Percentiles rank a stretch among this genome's conserved stretches.
phyloP scores from a whole-genome alignment of 1,140 invertebrate genomes.

The Plectrocnemia conspersa region DNA sequence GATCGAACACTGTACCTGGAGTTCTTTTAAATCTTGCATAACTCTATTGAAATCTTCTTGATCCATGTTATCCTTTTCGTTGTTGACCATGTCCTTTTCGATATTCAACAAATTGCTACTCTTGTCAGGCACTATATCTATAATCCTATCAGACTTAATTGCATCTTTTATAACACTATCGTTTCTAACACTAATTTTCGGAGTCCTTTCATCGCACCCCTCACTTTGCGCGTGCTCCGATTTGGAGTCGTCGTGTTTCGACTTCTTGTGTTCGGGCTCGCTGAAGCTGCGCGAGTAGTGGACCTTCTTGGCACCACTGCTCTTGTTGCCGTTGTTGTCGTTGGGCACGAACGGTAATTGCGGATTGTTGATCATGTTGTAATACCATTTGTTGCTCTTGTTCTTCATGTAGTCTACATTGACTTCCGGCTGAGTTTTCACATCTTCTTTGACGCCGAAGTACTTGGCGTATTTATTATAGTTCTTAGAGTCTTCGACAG shows the following conservation, averaged over 20 bases:
- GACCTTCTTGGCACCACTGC: no score
- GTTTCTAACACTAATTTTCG: conserved; percentile 7
- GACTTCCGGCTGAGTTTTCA: background rate
- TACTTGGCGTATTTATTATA: no score
- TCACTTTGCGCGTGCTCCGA: background rate
- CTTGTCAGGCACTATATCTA: conserved; percentile 16
- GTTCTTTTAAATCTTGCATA: conserved; percentile 32
- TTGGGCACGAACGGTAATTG: no score
- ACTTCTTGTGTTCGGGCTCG: conserved; percentile 9
- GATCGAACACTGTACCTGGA: no score
- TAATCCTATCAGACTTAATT: conserved; percentile 33
- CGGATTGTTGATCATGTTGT: no score
- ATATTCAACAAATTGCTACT: background rate
- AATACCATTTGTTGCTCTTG: conserved; percentile 3
- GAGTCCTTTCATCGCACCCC: background rate
- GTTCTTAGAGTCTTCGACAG: background rate
- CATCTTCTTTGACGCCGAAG: no score
- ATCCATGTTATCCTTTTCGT: conserved; percentile 13
- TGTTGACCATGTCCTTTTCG: conserved; percentile 8
- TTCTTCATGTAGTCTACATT: conserved; percentile 12
- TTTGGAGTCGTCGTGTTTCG: conserved; percentile 9
- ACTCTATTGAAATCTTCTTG: conserved; percentile 30
- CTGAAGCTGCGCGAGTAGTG: background rate
- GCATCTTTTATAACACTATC: conserved; percentile 33
- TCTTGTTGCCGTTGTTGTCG: no score